phyloP scores from a whole-genome alignment of 1,140 invertebrate species.

The Eriocheir sinensis region DNA sequence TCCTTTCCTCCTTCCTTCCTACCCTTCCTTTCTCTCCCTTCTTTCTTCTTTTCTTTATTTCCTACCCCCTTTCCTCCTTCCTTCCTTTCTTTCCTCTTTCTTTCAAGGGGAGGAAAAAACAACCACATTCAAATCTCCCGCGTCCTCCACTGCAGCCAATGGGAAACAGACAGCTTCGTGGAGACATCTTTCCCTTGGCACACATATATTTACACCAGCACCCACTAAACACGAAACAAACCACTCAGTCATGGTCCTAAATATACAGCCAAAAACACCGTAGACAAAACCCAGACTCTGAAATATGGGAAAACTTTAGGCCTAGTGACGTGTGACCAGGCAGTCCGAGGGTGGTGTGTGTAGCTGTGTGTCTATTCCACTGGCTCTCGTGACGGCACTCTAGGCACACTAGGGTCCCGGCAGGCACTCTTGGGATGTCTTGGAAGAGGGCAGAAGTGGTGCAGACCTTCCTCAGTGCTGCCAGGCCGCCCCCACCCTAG shows the following conservation, averaged over 20 bases:
- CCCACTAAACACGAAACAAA: not conserved
- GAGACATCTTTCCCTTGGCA: not conserved
- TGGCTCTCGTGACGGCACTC: not conserved
- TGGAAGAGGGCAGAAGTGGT: not conserved
- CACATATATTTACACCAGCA: not conserved
- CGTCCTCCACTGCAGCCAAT: not conserved
- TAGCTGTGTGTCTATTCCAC: not conserved
- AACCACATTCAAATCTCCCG: not conserved
- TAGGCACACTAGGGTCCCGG: not conserved
- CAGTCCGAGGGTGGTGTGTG: not conserved
- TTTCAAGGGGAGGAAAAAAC: too few relatives aligned
- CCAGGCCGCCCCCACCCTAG: not conserved
- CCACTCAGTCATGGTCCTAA: not conserved
- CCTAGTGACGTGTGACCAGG: not conserved
- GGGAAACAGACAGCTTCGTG: not conserved
- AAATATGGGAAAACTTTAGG: not conserved
- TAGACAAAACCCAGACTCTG: not conserved
- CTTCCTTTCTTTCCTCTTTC: too few relatives aligned
- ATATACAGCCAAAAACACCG: not conserved
- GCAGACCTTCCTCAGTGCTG: not conserved
- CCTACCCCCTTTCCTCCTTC: too few relatives aligned
- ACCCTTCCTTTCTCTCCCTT: too few relatives aligned
- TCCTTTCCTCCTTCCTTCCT: too few relatives aligned
- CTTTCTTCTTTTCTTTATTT: too few relatives aligned
- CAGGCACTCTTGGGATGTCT: conserved; percentile 3